Base-by-base conservation (phyloP, 1,140 invertebrate species). In the Calosoma granatense region DNA sequence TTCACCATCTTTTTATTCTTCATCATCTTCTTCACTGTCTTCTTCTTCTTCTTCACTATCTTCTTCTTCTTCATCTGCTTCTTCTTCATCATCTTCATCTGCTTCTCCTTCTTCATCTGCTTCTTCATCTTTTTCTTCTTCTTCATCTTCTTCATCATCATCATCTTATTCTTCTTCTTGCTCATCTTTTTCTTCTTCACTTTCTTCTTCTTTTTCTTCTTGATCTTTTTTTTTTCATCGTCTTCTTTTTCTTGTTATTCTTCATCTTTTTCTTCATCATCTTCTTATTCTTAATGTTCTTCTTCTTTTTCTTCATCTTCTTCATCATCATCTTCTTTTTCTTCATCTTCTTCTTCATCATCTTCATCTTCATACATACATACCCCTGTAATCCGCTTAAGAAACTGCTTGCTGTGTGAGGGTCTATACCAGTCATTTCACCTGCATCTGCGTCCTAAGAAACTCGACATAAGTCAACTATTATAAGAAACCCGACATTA, bases 401-500 rank as follows among this genome's bases (percentile, higher is more conserved):
- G n/a, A n/a, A n/a, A n/a, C n/a, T n/a, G n/a, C n/a, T n/a, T n/a
- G n/a, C n/a, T n/a, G n/a, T n/a, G n/a, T n/a, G n/a, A n/a, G n/a
- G n/a, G n/a, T n/a, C n/a, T n/a, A n/a, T n/a, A n/a, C n/a, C n/a
- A n/a, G n/a, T n/a, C n/a, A n/a, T n/a, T n/a, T n/a, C n/a, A n/a
- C n/a, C n/a, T n/a, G n/a, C n/a, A n/a, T n/a, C n/a, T n/a, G n/a
- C n/a, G n/a, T n/a, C n/a, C n/a, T n/a, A n/a, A n/a, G n/a, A n/a
- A n/a, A n/a, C n/a, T n/a, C n/a, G 72, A 72, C 71, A 74, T 17
- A 77, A 79, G 17, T 83, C 82, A 0, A 86, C 87, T 2, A 87
- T 87, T 1, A 82, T 79, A 58, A 74, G 87, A 53, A 87, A 84
- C 0, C 82, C n/a, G n/a, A n/a, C n/a, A n/a, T n/a, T n/a, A n/a